Evolutionary conservation across 2,113 vertebrate species (phyloP).

Genomic region (Choloepus hoffmanni): DNA sequence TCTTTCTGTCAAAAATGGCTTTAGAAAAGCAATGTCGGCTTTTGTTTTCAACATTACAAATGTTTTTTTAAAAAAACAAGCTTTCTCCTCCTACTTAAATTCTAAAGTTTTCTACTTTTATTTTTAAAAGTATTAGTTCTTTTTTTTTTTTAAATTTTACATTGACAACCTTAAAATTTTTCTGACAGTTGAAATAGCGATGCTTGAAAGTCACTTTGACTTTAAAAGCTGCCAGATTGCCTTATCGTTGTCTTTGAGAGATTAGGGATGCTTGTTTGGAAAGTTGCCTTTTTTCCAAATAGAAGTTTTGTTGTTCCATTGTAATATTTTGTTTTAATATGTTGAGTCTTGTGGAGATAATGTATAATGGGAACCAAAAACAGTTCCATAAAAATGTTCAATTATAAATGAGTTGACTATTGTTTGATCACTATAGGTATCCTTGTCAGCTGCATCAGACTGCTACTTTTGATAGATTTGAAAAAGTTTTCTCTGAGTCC

Average conservation of each 20-base stretch:
- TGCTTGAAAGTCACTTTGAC: slow-evolving; percentile 62
- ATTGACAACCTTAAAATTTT: slow-evolving; percentile 51
- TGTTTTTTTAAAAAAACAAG: not conserved
- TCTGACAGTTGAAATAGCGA: slow-evolving; percentile 13
- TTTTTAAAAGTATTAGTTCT: not conserved
- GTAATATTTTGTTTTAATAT: slow-evolving; percentile 68
- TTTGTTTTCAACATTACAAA: slow-evolving; percentile 45
- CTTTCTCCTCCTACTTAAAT: not conserved
- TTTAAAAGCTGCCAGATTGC: slow-evolving; percentile 44
- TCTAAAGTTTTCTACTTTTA: slow-evolving; percentile 39
- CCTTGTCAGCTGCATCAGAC: slow-evolving; percentile 19
- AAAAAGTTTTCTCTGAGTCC: slow-evolving; percentile 11
- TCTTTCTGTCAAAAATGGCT: not conserved
- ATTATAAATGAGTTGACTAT: not conserved
- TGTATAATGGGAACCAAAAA: slow-evolving; percentile 62
- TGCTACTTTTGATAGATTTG: not conserved
- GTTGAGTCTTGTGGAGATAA: slow-evolving; percentile 39
- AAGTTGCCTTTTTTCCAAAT: slow-evolving; percentile 48
- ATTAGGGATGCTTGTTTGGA: slow-evolving; percentile 59
- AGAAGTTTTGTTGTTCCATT: slow-evolving; percentile 65
- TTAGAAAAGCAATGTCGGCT: slow-evolving; percentile 31
- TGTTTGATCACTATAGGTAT: not conserved
- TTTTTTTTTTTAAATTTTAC: not conserved
- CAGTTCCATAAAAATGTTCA: slow-evolving; percentile 54
- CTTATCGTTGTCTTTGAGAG: slow-evolving; percentile 67